Percentiles rank a stretch among this genome's conserved stretches.
Conservation (phyloP, 2,113 vertebrate species). For the Silurus asotus region DNA sequence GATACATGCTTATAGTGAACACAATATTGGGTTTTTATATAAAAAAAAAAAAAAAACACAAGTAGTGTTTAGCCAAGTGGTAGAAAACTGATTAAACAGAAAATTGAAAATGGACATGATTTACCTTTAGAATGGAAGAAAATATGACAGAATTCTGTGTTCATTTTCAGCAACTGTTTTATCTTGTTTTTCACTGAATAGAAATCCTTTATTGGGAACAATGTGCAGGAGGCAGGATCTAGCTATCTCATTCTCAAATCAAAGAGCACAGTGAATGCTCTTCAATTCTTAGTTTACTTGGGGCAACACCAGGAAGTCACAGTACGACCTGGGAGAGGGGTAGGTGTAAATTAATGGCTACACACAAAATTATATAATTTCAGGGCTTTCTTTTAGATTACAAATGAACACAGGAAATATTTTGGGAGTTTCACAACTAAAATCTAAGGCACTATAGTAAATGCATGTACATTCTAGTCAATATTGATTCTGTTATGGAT, state of each 20-base stretch:
- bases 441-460: conserved; percentile 2
- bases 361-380: background rate
- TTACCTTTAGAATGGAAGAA: background rate
- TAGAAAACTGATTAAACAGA: background rate
- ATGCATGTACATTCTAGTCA: background rate
- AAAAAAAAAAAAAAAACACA: background rate
- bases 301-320: background rate
- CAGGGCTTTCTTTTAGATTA: background rate
- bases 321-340: background rate
- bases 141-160: background rate
- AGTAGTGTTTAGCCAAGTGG: background rate
- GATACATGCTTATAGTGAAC: background rate
- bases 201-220: background rate
- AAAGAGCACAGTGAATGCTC: background rate
- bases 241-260: background rate
- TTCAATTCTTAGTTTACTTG: background rate
- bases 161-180: background rate
- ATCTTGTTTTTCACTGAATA: background rate
- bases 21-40: background rate
- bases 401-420: background rate
- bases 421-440: background rate
- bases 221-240: background rate
- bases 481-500: conserved; percentile 35
- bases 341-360: background rate
- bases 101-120: background rate